Evolutionary conservation across 2,113 vertebrate genomes (phyloP), one percentile per base, ranked within the genome.

Genomic region (Cavia porcellus): DNA sequence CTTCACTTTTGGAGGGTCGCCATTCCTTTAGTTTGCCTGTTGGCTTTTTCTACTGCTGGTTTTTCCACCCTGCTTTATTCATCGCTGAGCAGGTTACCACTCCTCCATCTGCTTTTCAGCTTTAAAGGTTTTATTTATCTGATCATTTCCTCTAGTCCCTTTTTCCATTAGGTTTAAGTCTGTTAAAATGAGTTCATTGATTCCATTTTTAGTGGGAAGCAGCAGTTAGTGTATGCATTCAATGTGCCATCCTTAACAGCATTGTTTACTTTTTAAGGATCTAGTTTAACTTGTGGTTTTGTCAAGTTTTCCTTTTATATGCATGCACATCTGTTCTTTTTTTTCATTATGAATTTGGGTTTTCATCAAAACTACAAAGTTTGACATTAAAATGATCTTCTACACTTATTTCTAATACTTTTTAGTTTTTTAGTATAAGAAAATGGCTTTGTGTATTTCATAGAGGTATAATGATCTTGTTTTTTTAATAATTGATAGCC

Each of bases 221-320:
- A 57, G 17, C 13, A 82, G 64, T 61, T 82, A 94, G 38, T 94
- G 5, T 47, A n/a, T 70, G 11, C 38, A 81, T 94, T 86, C 5
- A 64, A 50, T 82, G 82, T 38, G 2, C 28, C 9, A 11, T 87
- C 20, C n/a, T 86, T 72, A 45, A 77, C 32, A 55, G 9, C 32
- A 50, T 84, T 82, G 15, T 68, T 89, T 86, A 79, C 68, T 50
- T 90, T 62, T 90, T 90, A 57, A 89, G 15, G 32, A 24, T 82
- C 22, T 24, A 30, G 47, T 77, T 50, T 89, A 84, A 61, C 92
- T 94, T 89, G 66, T 82, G 94, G 5, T 89, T 82, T 92, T 89
- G 64, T 81, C n/a, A 93, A 61, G 1, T 87, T 86, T 90, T 50
- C 35, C 75, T 2, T 88, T 75, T 90, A 9, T 82, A 11, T 83